These are phyloP conservation scores for Picus viridis DNA, from an alignment of 2,797 vertebrate species.

Conservation along the genomic window DNA sequence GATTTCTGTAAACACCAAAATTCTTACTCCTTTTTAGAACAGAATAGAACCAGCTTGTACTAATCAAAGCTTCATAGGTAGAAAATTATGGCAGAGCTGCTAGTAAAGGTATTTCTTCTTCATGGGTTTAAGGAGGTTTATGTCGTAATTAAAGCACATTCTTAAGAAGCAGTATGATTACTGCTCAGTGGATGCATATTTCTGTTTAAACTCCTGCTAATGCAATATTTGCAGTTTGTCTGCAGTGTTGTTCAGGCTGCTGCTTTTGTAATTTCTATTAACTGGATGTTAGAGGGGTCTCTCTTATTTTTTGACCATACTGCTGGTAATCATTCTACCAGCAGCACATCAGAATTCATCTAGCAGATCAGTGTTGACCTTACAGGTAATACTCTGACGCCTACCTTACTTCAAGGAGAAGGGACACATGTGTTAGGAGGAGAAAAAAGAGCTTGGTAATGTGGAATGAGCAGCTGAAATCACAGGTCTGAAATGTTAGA, in stretches of 20 bases:
- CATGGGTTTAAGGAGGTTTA: neutral
- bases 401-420: neutral
- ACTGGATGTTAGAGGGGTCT: neutral
- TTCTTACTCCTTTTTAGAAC: neutral
- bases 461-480: slow-evolving; percentile 43
- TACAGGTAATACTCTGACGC: neutral
- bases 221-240: neutral
- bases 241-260: neutral
- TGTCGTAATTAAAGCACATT: neutral
- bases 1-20: neutral
- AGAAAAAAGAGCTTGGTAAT: neutral
- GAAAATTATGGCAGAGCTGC: neutral
- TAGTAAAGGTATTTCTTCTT: neutral
- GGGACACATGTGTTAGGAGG: neutral
- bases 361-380: neutral
- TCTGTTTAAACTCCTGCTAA: neutral
- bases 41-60: neutral
- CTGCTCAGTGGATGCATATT: neutral
- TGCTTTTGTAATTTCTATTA: neutral
- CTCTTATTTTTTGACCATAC: neutral
- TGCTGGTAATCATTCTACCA: neutral
- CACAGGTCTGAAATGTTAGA: slow-evolving; percentile 30
- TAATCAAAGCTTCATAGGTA: neutral
- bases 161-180: neutral
- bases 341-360: neutral